These are phyloP conservation scores for Rhopalosiphum maidis DNA, from an alignment of 1,140 invertebrate genomes.

Conservation along the genomic window DNA sequence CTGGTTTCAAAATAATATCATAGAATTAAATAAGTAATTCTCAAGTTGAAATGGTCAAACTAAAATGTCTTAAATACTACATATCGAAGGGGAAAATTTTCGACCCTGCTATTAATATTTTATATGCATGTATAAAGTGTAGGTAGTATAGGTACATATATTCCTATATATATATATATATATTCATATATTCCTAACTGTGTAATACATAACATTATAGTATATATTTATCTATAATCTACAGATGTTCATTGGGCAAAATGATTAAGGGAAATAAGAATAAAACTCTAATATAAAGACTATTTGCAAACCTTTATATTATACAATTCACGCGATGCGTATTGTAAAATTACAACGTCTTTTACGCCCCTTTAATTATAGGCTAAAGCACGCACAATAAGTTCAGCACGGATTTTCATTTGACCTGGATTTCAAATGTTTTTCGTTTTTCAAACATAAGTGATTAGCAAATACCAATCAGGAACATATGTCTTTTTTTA, in stretches of 20 bases:
- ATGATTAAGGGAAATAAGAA: background rate
- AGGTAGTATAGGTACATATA: background rate
- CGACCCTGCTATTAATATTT: background rate
- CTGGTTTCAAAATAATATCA: constrained; percentile 23
- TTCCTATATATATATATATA: background rate
- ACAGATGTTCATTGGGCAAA: constrained; percentile 1
- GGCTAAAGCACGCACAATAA: constrained; percentile 9
- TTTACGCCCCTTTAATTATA: constrained; percentile 41
- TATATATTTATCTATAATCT: background rate
- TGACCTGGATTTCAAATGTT: constrained; percentile 39
- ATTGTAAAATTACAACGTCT: constrained; percentile 19
- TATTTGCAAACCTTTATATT: constrained; percentile 21
- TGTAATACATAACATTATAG: background rate
- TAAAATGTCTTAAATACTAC: background rate
- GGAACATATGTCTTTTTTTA: background rate
- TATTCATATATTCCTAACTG: background rate
- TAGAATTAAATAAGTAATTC: background rate
- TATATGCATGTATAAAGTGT: background rate
- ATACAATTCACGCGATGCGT: background rate
- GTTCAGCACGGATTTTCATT: constrained; percentile 42
- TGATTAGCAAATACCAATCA: constrained; percentile 20
- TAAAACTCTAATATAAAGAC: constrained; percentile 13
- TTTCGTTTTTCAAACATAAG: constrained; percentile 25
- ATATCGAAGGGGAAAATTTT: background rate
- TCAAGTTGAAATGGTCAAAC: background rate